Percentiles rank a stretch among this genome's conserved stretches.
Conservation (phyloP, 2,797 vertebrate genomes). For the Sebastes steindachneri region DNA sequence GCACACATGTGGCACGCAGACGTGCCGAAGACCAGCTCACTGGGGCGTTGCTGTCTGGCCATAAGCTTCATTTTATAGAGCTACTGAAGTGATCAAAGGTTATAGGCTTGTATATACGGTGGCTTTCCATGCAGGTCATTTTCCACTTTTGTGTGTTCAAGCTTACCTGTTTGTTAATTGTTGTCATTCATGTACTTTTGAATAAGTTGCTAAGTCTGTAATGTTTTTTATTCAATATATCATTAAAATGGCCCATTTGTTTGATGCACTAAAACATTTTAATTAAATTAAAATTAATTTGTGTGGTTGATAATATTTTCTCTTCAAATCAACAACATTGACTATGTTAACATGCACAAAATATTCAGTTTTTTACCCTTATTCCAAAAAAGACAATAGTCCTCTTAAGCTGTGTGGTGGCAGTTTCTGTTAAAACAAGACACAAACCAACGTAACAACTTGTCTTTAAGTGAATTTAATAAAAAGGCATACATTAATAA, state of each 20-base stretch:
- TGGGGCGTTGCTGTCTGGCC: conserved; percentile 47
- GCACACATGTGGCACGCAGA: conserved; percentile 77
- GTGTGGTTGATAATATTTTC: background rate
- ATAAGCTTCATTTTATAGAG: conserved; percentile 59
- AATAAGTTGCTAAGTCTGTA: background rate
- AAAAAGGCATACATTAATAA: too few species aligned
- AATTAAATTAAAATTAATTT: background rate
- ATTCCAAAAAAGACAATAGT: too few species aligned
- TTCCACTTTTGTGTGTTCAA: conserved; percentile 7
- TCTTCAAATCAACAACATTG: background rate
- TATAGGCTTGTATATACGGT: conserved; percentile 15
- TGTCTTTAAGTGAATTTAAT: too few species aligned
- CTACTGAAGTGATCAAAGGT: conserved; percentile 66
- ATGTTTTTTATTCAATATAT: background rate
- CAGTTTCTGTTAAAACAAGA: too few species aligned
- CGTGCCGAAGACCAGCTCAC: conserved; percentile 39
- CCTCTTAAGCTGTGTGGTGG: too few species aligned
- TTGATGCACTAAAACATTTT: rapidly evolving
- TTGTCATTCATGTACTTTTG: background rate
- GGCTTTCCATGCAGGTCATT: conserved; percentile 19
- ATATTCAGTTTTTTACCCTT: too few species aligned
- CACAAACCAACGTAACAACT: too few species aligned
- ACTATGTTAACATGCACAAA: too few species aligned
- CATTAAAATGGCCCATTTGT: background rate
- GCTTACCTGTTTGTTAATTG: background rate